Evolutionary conservation across 2,797 vertebrate genomes (phyloP).

Genomic region (Schizothorax lantsangensis): DNA sequence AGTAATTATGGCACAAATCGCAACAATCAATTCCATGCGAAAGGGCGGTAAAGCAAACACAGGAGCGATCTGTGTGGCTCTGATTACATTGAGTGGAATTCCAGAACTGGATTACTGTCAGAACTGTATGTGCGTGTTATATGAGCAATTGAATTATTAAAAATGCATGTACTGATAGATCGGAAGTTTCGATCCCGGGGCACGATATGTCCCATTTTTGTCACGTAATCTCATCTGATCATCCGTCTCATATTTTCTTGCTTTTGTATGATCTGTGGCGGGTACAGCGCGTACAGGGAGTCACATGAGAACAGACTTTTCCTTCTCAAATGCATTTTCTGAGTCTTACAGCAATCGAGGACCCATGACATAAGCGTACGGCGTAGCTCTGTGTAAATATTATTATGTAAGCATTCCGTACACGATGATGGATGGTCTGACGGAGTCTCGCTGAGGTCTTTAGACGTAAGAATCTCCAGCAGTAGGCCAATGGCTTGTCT

Average conservation of each 20-base stretch:
- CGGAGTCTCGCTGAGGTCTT: conserved; percentile 51
- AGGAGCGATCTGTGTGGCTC: conserved; percentile 36
- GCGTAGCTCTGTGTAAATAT: conserved; percentile 58
- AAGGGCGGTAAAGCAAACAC: conserved; percentile 65
- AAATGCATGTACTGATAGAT: not conserved
- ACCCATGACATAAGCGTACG: not conserved
- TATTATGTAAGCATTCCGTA: conserved; percentile 71
- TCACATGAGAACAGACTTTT: not conserved
- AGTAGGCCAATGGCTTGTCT: conserved; percentile 9
- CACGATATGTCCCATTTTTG: not conserved
- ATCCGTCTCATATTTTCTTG: not conserved
- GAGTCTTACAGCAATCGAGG: conserved; percentile 41
- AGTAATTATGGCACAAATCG: conserved; percentile 67
- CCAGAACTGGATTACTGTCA: not conserved
- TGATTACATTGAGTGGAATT: conserved; percentile 47
- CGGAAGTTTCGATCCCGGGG: not conserved
- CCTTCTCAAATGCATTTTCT: conserved; percentile 5
- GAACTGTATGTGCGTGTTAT: not conserved
- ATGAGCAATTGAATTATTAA: not conserved
- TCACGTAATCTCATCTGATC: not conserved
- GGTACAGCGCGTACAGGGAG: not conserved
- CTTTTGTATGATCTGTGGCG: not conserved
- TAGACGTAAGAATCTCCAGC: conserved; percentile 42
- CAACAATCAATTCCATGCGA: conserved; percentile 66
- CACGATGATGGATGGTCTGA: conserved; percentile 65